Evolutionary conservation across 2,113 vertebrate species (phyloP), one percentile per base, ranked within the genome.

Genomic region (Nothobranchius furzeri): DNA sequence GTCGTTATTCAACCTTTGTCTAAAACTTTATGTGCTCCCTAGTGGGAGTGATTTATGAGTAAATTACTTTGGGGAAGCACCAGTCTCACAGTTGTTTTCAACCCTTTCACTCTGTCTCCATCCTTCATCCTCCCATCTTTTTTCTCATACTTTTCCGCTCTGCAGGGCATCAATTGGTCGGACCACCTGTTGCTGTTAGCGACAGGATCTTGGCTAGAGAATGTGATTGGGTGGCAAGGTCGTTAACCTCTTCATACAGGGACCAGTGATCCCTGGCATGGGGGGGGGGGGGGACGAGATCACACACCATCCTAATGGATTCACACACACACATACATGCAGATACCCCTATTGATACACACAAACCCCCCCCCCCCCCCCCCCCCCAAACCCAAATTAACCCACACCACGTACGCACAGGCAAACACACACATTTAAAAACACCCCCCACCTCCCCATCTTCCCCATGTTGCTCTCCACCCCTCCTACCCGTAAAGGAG

Each of bases 121-220:
- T 76, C 79, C 75, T 69, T 81, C 80, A 76, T 83, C 79, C 64
- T 66, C 60, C 68, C 53, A 37, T 73, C 36, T 77, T 80, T 73
- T 78, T 45, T 63, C 35, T 56, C 11, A 64, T 65, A 79, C 74
- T 89, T 86, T 90, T 89, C 84, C 73, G 77, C 85, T 88, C 86
- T 66, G 83, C 68, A 73, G 86, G 89, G 78, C 50, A 83, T 80
- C 86, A 89, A 89, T 90, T 84, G 87, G 82, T 64, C 50, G 60
- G 89, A 91, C 89, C 90, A 89, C 90, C 90, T 90, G 90, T 91
- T 91, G 90, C 89, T 89, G 83, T 74, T 80, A 81, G 88, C 79
- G 78, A 91, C 85, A 60, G 87, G 75, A 54, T 74, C 74, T 79
- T 83, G 86, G 85, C 85, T 83, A 78, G 86, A 87, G 89, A 90